Evolutionary conservation across 2,797 vertebrate genomes (phyloP), one percentile per base, ranked within the genome.

Genomic region (Phaenicophaeus curvirostris): DNA sequence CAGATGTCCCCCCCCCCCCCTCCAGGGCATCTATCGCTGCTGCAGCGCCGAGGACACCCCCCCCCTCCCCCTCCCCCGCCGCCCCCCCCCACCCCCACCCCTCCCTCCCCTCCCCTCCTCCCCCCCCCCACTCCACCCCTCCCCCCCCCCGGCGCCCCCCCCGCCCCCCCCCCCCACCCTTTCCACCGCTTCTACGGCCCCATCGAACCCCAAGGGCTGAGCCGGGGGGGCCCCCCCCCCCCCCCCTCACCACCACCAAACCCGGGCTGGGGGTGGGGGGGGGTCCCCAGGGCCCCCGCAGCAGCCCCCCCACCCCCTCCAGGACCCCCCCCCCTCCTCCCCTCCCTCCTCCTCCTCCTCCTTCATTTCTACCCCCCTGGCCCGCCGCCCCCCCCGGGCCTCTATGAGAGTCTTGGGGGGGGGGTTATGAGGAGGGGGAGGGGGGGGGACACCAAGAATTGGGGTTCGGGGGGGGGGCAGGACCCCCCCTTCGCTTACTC

Each of bases 171-270:
- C n/a, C 87, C 17, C 91, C 85, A 14, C 15, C 98, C 98, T 96
- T 99, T 99, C 97, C 99, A 99, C 96, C 98, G 99, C 84, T 99
- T 99, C 94, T 99, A 99, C 95, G 99, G 99, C 95, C 99, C 99
- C 95, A 99, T 99, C 96, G 99, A 99, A 97, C 99, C 99, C 42
- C 98, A 99, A 97, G 99, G 99, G 93, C 97, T 99, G 95, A 91
- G 97, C 98, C 96, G 68, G 98, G 93, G 97, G 94, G 97, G 97
- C n/a, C n/a, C 87, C 96, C 81, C 89, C 98, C 85, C 98, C 98
- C 69, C 97, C 99, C 82, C 98, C 98, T n/a, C n/a, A n/a, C 92
- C 98, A 98, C 97, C 98, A 98, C 57, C 98, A n/a, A n/a, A n/a
- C n/a, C n/a, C n/a, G n/a, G n/a, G n/a, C n/a, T n/a, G n/a, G n/a